Evolutionary conservation across 2,888 invertebrate species (phyloP).

Genomic region (Caenorhabditis virilis): DNA sequence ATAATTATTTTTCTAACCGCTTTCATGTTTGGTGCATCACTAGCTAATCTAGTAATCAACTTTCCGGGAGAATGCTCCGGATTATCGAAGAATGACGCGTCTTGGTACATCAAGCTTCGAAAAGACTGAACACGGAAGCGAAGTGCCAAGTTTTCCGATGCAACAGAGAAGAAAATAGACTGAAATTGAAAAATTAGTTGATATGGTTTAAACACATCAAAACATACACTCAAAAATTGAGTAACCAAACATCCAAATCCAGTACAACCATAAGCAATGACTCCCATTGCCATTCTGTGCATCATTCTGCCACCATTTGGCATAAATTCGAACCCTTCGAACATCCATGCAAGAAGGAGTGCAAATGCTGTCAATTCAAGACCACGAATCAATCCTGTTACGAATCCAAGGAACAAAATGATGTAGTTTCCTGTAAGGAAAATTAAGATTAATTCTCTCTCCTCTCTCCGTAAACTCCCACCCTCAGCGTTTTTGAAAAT

Average conservation of each 20-base stretch:
- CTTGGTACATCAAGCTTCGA: conserved; percentile 68
- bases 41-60: conserved; percentile 69
- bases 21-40: conserved; percentile 70
- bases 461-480: background rate
- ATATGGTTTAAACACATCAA: background rate
- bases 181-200: conserved; percentile 5
- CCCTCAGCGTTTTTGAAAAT: conserved; percentile 33
- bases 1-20: conserved; percentile 9
- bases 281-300: conserved; percentile 13
- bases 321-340: conserved; percentile 23
- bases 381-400: conserved; percentile 67
- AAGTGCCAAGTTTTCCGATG: conserved; percentile 51
- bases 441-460: too few species aligned
- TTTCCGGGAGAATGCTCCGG: conserved; percentile 68
- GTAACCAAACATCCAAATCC: conserved; percentile 22
- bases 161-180: conserved; percentile 28
- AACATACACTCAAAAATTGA: conserved; percentile 33
- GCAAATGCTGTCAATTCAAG: conserved; percentile 70
- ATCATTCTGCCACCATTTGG: conserved; percentile 23
- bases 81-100: conserved; percentile 70
- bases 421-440: conserved; percentile 49
- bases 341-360: conserved; percentile 61
- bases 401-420: conserved; percentile 34
- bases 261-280: conserved; percentile 14
- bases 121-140: conserved; percentile 48